A percentile compares a stretch with the other conserved stretches of the same genome.
Evolutionary conservation across 2,888 invertebrate genomes (phyloP).

Genomic region (Argyra leucocephala): DNA sequence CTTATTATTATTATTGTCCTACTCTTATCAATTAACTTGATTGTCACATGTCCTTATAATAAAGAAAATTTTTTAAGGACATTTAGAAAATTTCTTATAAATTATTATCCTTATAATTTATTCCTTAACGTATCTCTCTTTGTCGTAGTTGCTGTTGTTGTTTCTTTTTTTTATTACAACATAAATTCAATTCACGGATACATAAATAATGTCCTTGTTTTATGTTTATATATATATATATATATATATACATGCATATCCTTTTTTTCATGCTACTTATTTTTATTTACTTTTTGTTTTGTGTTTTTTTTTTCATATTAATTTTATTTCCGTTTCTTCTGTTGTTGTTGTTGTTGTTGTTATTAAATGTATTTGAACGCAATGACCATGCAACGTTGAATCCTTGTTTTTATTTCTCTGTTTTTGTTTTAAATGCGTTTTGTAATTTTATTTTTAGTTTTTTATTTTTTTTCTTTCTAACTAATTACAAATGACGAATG

Average conservation of each 20-base stretch:
- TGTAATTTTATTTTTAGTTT: background rate
- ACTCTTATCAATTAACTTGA: no score
- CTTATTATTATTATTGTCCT: no score
- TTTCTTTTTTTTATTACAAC: background rate
- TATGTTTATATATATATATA: no score
- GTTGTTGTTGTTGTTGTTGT: background rate
- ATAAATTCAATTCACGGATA: background rate
- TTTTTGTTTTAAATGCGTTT: background rate
- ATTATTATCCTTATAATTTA: background rate
- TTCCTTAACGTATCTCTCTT: background rate
- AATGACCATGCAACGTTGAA: background rate
- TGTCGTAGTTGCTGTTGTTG: background rate
- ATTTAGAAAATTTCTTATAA: background rate
- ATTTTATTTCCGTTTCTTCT: background rate
- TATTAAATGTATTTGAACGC: background rate
- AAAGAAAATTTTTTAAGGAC: background rate
- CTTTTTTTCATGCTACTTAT: no score
- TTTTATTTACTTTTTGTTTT: background rate
- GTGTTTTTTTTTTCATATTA: background rate
- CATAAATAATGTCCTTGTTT: slow-evolving; percentile 1
- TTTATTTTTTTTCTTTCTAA: background rate
- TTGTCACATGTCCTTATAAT: no score
- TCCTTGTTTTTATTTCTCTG: background rate
- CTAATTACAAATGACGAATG: background rate
- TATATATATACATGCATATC: no score